These are phyloP conservation scores for Anoura caudifer DNA, from an alignment of 2,113 vertebrate genomes.

Conservation along the genomic window DNA sequence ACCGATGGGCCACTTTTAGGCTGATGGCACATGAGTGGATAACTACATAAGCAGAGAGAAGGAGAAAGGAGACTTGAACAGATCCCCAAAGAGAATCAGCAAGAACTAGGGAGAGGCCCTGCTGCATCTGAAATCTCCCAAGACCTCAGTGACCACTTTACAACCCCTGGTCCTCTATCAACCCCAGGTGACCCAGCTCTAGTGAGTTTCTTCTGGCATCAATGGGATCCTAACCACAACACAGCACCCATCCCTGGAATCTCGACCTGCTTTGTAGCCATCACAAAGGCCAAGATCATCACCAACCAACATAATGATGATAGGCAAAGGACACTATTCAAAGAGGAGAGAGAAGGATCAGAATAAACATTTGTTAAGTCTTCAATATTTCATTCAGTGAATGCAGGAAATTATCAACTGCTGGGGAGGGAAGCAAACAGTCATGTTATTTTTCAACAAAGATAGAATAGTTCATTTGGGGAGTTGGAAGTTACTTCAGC, in stretches of 20 bases:
- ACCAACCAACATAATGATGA: background rate
- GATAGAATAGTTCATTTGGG: background rate
- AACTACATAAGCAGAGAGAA: background rate
- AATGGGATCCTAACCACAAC: background rate
- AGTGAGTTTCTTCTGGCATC: background rate
- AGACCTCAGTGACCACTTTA: background rate
- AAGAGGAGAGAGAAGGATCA: background rate
- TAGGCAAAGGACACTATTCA: background rate
- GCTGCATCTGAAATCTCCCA: background rate
- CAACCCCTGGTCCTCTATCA: background rate
- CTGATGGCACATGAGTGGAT: background rate
- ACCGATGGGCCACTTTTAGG: background rate
- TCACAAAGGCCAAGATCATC: background rate
- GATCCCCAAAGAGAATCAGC: background rate
- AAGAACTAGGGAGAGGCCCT: background rate
- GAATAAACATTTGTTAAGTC: background rate
- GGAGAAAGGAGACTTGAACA: background rate
- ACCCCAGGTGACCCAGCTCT: background rate
- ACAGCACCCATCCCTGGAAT: background rate
- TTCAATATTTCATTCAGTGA: background rate
- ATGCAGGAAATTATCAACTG: background rate
- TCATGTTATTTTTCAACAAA: background rate
- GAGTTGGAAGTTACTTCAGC: background rate
- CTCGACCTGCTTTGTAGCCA: background rate
- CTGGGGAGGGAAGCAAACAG: background rate